Conservation (phyloP, 1,140 invertebrate genomes). For the Nephila pilipes region DNA sequence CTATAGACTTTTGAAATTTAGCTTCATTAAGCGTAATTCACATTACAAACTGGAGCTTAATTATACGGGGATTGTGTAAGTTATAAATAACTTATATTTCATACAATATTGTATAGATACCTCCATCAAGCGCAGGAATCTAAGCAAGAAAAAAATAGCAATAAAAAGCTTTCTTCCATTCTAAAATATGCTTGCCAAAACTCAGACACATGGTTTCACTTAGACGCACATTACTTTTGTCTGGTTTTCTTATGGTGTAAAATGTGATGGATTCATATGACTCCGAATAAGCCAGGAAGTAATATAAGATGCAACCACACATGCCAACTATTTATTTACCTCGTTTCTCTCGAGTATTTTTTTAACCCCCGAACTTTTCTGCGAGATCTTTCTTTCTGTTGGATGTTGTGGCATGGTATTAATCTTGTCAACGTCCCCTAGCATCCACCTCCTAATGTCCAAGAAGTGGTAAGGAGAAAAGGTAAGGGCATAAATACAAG, state of each 20-base stretch:
- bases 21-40: no score
- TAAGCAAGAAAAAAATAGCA: no score
- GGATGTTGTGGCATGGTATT: constrained; percentile 13
- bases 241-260: neutral
- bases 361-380: constrained; percentile 7
- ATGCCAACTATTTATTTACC: constrained; percentile 36
- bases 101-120: neutral
- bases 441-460: constrained; percentile 28
- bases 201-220: neutral
- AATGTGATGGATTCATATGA: constrained; percentile 1
- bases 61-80: no score
- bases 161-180: no score
- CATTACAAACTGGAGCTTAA: no score
- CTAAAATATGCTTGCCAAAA: neutral
- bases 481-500: constrained; percentile 51
- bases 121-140: no score
- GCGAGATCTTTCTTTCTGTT: neutral
- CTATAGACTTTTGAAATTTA: no score
- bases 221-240: neutral
- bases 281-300: neutral
- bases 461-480: constrained; percentile 3
- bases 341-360: constrained; percentile 50
- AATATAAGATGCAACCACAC: constrained; percentile 28
- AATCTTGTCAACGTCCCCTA: constrained; percentile 25
- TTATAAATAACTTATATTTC: no score